These are phyloP conservation scores for Myotis lucifugus DNA, from an alignment of 2,113 vertebrate genomes.

Conservation along the genomic window DNA sequence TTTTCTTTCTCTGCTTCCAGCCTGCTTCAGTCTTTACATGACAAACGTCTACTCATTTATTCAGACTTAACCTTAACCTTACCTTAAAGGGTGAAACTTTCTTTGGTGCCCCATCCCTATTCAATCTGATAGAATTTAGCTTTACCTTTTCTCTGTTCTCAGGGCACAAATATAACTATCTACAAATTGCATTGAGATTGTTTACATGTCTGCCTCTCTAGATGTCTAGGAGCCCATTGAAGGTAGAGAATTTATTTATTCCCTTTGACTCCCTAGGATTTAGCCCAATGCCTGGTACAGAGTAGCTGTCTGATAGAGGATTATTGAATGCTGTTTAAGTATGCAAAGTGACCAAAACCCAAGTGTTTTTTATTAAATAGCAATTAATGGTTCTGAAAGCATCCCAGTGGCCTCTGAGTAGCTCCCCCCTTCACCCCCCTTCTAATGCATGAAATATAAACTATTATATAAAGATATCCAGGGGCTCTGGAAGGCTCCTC, in stretches of 20 bases:
- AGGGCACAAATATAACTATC: slow-evolving; percentile 17
- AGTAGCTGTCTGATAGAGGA: slow-evolving; percentile 4
- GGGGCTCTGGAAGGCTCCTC: slow-evolving; percentile 30
- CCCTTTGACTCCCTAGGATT: slow-evolving; percentile 35
- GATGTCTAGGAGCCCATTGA: not conserved
- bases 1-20: not conserved
- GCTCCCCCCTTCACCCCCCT: not conserved
- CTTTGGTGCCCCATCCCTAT: not conserved
- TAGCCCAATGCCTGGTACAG: not conserved
- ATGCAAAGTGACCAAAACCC: not conserved
- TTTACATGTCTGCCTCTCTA: not conserved
- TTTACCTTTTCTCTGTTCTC: slow-evolving; percentile 18
- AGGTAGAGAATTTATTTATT: slow-evolving; percentile 32
- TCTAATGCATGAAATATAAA: not conserved
- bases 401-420: not conserved
- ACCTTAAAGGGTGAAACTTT: not conserved
- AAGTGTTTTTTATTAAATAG: slow-evolving; percentile 24
- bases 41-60: slow-evolving; percentile 10
- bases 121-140: not conserved
- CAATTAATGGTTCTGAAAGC: not conserved
- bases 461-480: slow-evolving; percentile 11
- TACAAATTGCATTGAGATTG: not conserved
- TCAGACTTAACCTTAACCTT: not conserved
- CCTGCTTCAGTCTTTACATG: not conserved
- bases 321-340: slow-evolving; percentile 44